Conservation (phyloP, 2,888 invertebrate genomes). For the Linhomoeus sp. region DNA sequence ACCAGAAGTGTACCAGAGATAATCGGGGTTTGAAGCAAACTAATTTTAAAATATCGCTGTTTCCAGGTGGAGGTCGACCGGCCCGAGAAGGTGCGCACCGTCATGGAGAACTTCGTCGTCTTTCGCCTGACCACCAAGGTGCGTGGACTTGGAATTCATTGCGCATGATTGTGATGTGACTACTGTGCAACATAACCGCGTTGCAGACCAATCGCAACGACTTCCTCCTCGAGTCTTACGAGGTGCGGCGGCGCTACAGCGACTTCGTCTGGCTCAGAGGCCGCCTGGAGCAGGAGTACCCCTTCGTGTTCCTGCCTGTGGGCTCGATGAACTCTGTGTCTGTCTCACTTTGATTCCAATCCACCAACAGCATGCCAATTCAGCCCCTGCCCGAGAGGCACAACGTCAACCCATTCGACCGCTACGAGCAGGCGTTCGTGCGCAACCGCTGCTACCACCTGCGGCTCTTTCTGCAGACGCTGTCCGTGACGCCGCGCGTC, state of each 20-base stretch:
- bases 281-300: slow-evolving; percentile 43
- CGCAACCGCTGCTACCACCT: slow-evolving; percentile 44
- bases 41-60: too few relatives aligned
- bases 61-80: slow-evolving; percentile 48
- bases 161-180: too few relatives aligned
- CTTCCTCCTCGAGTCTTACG: slow-evolving; percentile 42
- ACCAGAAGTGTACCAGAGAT: too few relatives aligned
- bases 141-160: neutral
- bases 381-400: slow-evolving; percentile 43
- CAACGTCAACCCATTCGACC: slow-evolving; percentile 44
- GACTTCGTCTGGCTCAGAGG: slow-evolving; percentile 50
- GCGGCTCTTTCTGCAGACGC: slow-evolving; percentile 43
- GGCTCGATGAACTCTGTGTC: too few relatives aligned
- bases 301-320: slow-evolving; percentile 48
- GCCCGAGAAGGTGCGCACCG: slow-evolving; percentile 50
- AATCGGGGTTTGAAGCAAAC: too few relatives aligned
- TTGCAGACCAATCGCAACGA: slow-evolving; percentile 40
- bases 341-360: neutral
- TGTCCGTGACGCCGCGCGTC: slow-evolving; percentile 48
- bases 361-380: neutral
- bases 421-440: slow-evolving; percentile 50
- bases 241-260: slow-evolving; percentile 47
- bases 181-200: too few relatives aligned
- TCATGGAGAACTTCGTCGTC: slow-evolving; percentile 49
- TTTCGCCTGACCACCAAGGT: slow-evolving; percentile 48